These are phyloP conservation scores for Umimayanthus chanpuru DNA, from an alignment of 92 coral and sea anemone genomes.

Conservation along the genomic window DNA sequence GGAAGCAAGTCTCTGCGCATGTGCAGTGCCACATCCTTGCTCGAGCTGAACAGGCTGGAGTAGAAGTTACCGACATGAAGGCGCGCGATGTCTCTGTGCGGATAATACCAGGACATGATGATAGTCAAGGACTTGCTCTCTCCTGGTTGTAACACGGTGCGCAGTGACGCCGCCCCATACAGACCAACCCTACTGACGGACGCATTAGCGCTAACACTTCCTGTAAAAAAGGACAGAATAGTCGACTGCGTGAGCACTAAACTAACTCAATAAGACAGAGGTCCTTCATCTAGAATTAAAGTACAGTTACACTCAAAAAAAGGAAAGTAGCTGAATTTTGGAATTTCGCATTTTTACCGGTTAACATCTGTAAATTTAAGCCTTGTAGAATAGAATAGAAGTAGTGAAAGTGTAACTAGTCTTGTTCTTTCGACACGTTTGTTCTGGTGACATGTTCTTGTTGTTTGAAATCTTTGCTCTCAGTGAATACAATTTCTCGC, in stretches of 20 bases:
- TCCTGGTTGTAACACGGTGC: conserved; percentile 67
- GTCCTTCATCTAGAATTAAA: not conserved
- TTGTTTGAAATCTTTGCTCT: too few species aligned
- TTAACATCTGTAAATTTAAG: too few species aligned
- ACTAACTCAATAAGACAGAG: not conserved
- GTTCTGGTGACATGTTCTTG: not conserved
- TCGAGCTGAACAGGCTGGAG: conserved; percentile 69
- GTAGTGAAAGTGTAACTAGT: too few species aligned
- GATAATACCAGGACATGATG: conserved; percentile 84
- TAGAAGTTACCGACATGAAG: conserved; percentile 78
- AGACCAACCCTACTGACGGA: conserved; percentile 57
- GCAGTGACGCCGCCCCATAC: conserved; percentile 73
- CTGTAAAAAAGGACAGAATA: conserved; percentile 31
- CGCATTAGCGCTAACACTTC: conserved; percentile 53
- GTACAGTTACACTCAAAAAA: not conserved
- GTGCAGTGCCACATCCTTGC: conserved; percentile 73
- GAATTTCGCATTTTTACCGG: too few species aligned
- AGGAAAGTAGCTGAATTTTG: too few species aligned
- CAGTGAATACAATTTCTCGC: too few species aligned
- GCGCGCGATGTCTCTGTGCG: conserved; percentile 79
- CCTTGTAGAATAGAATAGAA: too few species aligned
- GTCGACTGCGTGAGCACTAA: not conserved
- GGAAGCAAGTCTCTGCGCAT: conserved; percentile 75
- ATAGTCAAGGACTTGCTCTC: conserved; percentile 81
- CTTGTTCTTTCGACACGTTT: not conserved